A percentile compares a stretch with the other conserved stretches of the same genome.
These are phyloP conservation scores for Molanna angustata DNA, from an alignment of 2,888 invertebrate genomes.

Conservation along the genomic window DNA sequence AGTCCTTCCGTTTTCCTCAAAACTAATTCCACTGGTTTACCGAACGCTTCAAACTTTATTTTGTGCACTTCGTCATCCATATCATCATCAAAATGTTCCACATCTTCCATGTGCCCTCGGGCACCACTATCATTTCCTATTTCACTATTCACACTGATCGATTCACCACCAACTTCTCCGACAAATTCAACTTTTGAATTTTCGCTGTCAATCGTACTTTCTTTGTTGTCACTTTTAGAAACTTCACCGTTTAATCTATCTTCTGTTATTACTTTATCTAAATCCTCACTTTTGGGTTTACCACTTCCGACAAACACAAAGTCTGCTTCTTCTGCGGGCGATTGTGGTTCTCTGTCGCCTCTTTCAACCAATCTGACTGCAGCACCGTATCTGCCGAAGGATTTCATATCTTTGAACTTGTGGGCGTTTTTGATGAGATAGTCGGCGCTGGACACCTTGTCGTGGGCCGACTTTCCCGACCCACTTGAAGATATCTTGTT, in stretches of 20 bases:
- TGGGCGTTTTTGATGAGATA: constrained; percentile 47
- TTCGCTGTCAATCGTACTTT: constrained; percentile 42
- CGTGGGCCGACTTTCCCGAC: constrained; percentile 40
- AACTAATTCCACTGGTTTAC: constrained; percentile 69
- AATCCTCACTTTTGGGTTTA: constrained; percentile 14
- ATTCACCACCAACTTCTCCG: constrained; percentile 35
- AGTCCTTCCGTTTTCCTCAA: constrained; percentile 75
- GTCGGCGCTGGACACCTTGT: constrained; percentile 43
- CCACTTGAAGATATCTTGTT: constrained; percentile 35
- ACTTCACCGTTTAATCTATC: too few relatives aligned
- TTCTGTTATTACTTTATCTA: too few relatives aligned
- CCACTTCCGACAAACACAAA: constrained; percentile 38
- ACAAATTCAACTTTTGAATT: constrained; percentile 35
- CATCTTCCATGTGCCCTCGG: constrained; percentile 34
- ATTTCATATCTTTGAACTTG: constrained; percentile 37
- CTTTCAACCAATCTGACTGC: background rate
- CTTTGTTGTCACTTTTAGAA: constrained; percentile 37
- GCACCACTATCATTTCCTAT: constrained; percentile 1
- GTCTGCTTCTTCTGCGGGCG: constrained; percentile 11
- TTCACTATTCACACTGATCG: too few relatives aligned
- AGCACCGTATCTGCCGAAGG: background rate
- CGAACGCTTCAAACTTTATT: constrained; percentile 78
- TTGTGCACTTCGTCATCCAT: constrained; percentile 57
- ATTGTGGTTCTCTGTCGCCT: background rate
- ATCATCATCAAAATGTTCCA: constrained; percentile 42